These are phyloP conservation scores for Platyrinchus mystaceus DNA, from an alignment of 2,797 vertebrate species.

Conservation along the genomic window DNA sequence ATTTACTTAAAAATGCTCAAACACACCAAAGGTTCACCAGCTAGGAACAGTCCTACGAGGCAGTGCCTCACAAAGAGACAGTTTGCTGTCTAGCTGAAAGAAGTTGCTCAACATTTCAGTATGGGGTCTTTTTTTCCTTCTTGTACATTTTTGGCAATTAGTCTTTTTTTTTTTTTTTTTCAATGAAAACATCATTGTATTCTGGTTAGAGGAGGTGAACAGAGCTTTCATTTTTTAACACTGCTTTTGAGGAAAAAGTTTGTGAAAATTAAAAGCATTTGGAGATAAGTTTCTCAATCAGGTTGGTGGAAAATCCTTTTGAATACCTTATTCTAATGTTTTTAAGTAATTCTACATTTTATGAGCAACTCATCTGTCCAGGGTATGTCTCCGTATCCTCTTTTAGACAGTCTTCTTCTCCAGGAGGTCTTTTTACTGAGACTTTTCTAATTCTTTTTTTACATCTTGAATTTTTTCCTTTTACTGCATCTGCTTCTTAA, in stretches of 20 bases:
- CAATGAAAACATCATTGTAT: not conserved
- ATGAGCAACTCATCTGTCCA: not conserved
- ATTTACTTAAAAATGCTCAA: not conserved
- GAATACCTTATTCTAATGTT: not conserved
- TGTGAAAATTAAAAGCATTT: not conserved
- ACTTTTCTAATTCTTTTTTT: not conserved
- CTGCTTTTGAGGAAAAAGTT: not conserved
- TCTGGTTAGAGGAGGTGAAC: not conserved
- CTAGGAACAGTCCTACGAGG: not conserved
- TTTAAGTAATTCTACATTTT: not conserved
- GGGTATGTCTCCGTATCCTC: not conserved
- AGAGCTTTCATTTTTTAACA: not conserved
- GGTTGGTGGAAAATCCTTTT: not conserved
- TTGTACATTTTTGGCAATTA: not conserved
- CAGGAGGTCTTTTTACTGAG: rapidly evolving
- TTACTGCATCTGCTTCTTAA: not conserved
- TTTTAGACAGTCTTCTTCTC: not conserved
- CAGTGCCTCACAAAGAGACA: not conserved
- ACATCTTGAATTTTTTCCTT: not conserved
- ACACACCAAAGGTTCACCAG: not conserved
- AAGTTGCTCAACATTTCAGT: not conserved
- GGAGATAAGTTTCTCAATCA: not conserved
- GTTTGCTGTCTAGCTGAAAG: not conserved
- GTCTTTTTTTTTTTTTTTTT: not conserved
- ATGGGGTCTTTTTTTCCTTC: not conserved